These are phyloP conservation scores for Patella ulyssiponensis DNA, from an alignment of 2,888 invertebrate genomes.

Conservation along the genomic window DNA sequence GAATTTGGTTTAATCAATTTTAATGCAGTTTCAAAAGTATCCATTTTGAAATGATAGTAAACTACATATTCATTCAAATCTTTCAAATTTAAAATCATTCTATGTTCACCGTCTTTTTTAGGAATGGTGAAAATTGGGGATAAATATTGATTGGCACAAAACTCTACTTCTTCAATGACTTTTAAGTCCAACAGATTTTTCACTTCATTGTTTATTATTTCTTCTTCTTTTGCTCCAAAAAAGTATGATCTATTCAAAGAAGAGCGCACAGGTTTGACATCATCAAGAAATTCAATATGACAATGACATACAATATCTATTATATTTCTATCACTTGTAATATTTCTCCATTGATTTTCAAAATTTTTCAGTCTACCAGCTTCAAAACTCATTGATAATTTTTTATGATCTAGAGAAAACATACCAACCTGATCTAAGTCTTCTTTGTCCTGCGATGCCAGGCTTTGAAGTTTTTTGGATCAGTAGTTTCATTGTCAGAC, in stretches of 20 bases:
- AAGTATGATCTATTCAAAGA: no score
- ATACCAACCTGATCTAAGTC: neutral
- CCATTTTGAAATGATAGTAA: slow-evolving; percentile 22
- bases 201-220: no score
- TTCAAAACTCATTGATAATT: neutral
- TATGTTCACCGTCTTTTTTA: slow-evolving; percentile 18
- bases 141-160: slow-evolving; percentile 8
- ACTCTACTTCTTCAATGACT: no score
- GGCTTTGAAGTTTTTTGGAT: neutral
- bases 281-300: neutral
- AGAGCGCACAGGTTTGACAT: no score
- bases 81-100: slow-evolving; percentile 25
- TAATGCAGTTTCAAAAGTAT: slow-evolving; percentile 16
- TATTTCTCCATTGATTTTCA: neutral
- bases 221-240: no score
- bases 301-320: neutral
- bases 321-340: neutral
- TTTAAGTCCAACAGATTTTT: no score
- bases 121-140: slow-evolving; percentile 21
- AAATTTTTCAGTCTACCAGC: neutral
- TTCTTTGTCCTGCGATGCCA: neutral
- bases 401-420: no score
- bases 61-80: slow-evolving; percentile 24
- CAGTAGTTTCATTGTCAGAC: neutral
- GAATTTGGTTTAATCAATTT: slow-evolving; percentile 17